Conservation (phyloP, 2,888 invertebrate genomes). For the Cosmopolites sordidus region DNA sequence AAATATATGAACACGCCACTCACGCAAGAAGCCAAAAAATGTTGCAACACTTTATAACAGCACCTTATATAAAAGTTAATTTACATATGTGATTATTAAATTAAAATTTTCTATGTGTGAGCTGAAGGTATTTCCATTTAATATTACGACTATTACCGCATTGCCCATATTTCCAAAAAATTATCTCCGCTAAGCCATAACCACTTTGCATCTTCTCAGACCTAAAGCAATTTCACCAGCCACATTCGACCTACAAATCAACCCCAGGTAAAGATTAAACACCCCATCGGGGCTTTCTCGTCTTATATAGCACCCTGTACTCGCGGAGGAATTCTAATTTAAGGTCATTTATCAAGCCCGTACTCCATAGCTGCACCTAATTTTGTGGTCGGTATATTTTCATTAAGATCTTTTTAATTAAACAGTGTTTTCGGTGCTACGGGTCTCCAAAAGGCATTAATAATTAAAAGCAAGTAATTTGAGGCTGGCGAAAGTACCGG, state of each 20-base stretch:
- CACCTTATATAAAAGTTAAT: too few species aligned
- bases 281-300: constrained; percentile 17
- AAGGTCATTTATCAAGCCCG: constrained; percentile 24
- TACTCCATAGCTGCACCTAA: constrained; percentile 24
- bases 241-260: constrained; percentile 20
- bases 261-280: constrained; percentile 23
- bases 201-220: constrained; percentile 2
- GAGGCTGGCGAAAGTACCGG: background rate
- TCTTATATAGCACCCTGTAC: constrained; percentile 24
- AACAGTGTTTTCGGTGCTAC: constrained; percentile 15
- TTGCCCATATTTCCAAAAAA: background rate
- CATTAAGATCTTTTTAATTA: constrained; percentile 27
- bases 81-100: too few species aligned
- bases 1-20: too few species aligned
- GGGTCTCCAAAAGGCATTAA: constrained; percentile 10
- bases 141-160: background rate
- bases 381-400: constrained; percentile 24
- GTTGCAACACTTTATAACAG: too few species aligned
- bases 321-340: constrained; percentile 27
- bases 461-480: constrained; percentile 13
- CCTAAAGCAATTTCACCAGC: constrained; percentile 15
- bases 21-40: too few species aligned
- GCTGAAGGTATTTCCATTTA: too few species aligned
- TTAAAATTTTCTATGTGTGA: too few species aligned
- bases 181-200: constrained; percentile 1